Conservation (phyloP, 1,140 invertebrate genomes). For the Dufourea novaeangliae region DNA sequence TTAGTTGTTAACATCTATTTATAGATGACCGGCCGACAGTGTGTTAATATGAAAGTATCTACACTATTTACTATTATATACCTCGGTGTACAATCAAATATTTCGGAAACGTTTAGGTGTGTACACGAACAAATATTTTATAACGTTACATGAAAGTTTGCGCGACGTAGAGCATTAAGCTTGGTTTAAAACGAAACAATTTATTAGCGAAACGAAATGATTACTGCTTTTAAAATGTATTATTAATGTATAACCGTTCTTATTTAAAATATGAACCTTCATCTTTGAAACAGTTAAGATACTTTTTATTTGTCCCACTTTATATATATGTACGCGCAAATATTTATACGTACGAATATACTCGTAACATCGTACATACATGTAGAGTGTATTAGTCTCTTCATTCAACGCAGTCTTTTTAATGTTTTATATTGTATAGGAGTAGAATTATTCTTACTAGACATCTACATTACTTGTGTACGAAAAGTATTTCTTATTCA, state of each 20-base stretch:
- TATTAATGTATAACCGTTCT: neutral
- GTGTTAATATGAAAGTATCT: too few relatives aligned
- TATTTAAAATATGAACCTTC: slow-evolving; percentile 2
- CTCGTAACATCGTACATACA: neutral
- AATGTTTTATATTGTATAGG: slow-evolving; percentile 8
- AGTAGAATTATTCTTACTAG: neutral
- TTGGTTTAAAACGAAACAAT: neutral
- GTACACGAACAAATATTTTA: too few relatives aligned
- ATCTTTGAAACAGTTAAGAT: slow-evolving; percentile 26
- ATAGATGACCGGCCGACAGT: too few relatives aligned
- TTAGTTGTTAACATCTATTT: too few relatives aligned
- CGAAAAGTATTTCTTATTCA: slow-evolving; percentile 6
- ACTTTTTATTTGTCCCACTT: slow-evolving; percentile 15
- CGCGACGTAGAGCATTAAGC: neutral
- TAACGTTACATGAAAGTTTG: neutral
- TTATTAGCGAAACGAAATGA: neutral
- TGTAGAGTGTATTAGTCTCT: slow-evolving; percentile 28
- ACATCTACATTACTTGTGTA: slow-evolving; percentile 7
- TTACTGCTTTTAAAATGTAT: neutral
- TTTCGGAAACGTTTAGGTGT: too few relatives aligned
- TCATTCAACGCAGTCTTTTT: slow-evolving; percentile 31
- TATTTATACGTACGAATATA: slow-evolving; percentile 24
- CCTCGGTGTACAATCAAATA: too few relatives aligned
- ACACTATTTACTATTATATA: too few relatives aligned
- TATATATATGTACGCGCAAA: slow-evolving; percentile 4